Evolutionary conservation across 2,113 vertebrate species (phyloP), one percentile per base, ranked within the genome.

Genomic region (Columbina picui): DNA sequence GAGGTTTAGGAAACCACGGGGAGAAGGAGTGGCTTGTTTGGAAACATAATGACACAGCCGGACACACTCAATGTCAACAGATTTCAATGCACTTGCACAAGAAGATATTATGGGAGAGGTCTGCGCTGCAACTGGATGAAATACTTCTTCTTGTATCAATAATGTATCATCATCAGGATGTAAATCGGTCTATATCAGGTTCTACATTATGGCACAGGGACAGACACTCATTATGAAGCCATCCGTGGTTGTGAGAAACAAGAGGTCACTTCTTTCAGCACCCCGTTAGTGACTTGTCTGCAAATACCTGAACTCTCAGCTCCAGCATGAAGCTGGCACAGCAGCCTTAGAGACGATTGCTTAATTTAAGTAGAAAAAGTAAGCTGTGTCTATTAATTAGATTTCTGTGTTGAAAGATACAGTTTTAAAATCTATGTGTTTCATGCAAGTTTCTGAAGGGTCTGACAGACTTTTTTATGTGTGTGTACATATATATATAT

Each of bases 71-170:
- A 1, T 94, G 92, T 96, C 94, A 97, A 96, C 92, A 97, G 43
- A 92, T 96, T 94, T 96, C 94, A 96, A 15, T 19, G 88, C 88
- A n/a, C 93, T 97, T 96, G 76, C 95, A 93, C 87, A 96, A 96
- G 92, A 81, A 39, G 15, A 57, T 84, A 88, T 86, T 95, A 71
- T 65, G 86, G 93, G 92, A 97, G 93, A 96, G 93, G 94, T 96
- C 92, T 92, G 61, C 32, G 0, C 36, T 39, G 69, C 60, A 92
- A 95, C 56, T 57, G 83, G 80, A 73, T 87, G 93, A 97, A 94
- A 93, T 84, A 90, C 38, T 87, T 87, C 79, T 89, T 71, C 63
- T 86, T 90, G 52, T 94, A 93, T 71, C 90, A 93, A 90, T 87
- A 89, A 55, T 68, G 69, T 34, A 71, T 96, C 86, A 90, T 94